phyloP scores from a whole-genome alignment of 1,140 invertebrate genomes.

The Pectinophora gossypiella region DNA sequence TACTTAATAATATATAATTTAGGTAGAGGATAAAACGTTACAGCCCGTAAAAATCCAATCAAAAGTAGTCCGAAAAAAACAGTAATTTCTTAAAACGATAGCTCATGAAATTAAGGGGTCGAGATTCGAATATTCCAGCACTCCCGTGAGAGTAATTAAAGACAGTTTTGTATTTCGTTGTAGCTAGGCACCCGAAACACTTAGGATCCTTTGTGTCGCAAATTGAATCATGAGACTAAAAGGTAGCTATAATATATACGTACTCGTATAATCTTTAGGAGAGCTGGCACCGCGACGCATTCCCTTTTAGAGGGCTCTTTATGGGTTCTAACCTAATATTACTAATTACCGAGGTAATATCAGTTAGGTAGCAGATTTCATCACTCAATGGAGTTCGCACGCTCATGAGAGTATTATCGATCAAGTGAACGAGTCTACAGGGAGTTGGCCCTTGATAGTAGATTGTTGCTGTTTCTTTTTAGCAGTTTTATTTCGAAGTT shows the following conservation, averaged over 20 bases:
- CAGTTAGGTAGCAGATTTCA: not conserved
- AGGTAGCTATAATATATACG: slow-evolving; percentile 27
- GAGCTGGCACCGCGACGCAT: too few species aligned
- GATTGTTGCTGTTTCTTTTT: too few species aligned
- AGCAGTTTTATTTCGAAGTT: too few species aligned
- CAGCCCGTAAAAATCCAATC: too few species aligned
- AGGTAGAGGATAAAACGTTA: too few species aligned
- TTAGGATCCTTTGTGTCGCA: slow-evolving; percentile 21
- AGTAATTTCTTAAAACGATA: not conserved
- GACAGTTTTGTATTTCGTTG: not conserved
- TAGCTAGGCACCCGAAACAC: slow-evolving; percentile 1
- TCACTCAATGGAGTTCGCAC: not conserved
- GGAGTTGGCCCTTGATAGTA: too few species aligned
- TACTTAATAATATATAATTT: too few species aligned
- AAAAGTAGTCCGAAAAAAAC: not conserved
- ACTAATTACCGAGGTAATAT: not conserved
- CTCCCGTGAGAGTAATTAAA: not conserved
- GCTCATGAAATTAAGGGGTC: slow-evolving; percentile 6
- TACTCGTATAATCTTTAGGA: too few species aligned
- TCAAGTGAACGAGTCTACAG: slow-evolving; percentile 1
- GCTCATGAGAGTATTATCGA: slow-evolving; percentile 9
- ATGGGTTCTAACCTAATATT: not conserved
- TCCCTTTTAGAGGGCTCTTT: not conserved
- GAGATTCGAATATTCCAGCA: slow-evolving; percentile 15
- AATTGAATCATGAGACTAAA: slow-evolving; percentile 31